phyloP scores from a whole-genome alignment of 1,140 invertebrate species.

The Anastrepha obliqua region DNA sequence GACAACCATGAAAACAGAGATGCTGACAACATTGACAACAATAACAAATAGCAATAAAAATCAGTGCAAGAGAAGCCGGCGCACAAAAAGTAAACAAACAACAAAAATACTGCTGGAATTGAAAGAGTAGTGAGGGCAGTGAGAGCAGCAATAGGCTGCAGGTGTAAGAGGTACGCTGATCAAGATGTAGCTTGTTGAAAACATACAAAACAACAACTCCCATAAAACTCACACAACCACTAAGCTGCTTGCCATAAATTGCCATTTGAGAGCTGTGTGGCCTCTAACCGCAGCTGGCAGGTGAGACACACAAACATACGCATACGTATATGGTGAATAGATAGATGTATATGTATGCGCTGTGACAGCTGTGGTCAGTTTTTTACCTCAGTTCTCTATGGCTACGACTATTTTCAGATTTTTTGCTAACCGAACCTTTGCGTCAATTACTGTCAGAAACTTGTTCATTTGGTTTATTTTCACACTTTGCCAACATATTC shows the following conservation, averaged over 20 bases:
- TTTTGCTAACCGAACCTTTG: not conserved
- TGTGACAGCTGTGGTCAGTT: not conserved
- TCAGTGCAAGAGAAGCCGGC: not conserved
- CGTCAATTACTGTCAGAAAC: not conserved
- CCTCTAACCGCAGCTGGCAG: not conserved
- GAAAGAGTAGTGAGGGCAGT: not conserved
- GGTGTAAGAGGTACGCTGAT: not conserved
- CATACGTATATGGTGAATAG: not conserved
- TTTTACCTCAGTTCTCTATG: not conserved
- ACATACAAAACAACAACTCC: not conserved
- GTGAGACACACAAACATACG: not conserved
- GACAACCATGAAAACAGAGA: not conserved
- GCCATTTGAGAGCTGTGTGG: not conserved
- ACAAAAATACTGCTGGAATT: not conserved
- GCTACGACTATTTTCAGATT: not conserved
- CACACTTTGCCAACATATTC: not conserved
- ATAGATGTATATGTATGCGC: not conserved
- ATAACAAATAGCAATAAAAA: not conserved
- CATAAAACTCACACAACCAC: constrained; percentile 17
- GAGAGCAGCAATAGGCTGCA: not conserved
- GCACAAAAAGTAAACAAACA: not conserved
- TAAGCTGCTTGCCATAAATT: constrained; percentile 26
- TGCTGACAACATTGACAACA: not conserved
- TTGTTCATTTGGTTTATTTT: constrained; percentile 2
- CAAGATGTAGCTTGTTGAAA: not conserved